Evolutionary conservation across 2,797 vertebrate species (phyloP).

Genomic region (Clarias platycephalus): DNA sequence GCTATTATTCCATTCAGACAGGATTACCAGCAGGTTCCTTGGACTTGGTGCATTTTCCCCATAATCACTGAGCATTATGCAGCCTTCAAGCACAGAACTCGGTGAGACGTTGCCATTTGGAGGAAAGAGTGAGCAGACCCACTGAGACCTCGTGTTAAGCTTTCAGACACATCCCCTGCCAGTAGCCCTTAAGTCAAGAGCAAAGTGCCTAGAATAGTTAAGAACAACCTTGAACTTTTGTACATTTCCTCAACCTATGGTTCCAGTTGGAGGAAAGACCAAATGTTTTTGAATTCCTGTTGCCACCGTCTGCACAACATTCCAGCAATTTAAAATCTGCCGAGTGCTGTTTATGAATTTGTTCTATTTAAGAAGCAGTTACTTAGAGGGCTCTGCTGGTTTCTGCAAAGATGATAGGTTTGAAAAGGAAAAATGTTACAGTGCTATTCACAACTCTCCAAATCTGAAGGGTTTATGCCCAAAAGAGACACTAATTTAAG

Average conservation of each 20-base stretch:
- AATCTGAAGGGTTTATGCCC: conserved; percentile 27
- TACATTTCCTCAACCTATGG: background rate
- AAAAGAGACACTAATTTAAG: conserved; percentile 41
- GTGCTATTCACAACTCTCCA: conserved; percentile 13
- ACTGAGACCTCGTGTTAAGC: conserved; percentile 15
- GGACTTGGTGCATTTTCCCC: conserved; percentile 1
- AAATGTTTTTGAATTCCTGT: conserved; percentile 42
- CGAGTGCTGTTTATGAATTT: conserved; percentile 67
- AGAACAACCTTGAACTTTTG: conserved; percentile 26
- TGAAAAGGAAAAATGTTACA: conserved; percentile 57
- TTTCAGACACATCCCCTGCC: conserved; percentile 12
- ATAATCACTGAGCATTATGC: conserved; percentile 25
- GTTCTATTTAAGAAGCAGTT: conserved; percentile 73
- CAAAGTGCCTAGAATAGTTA: background rate
- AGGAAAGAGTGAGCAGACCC: conserved; percentile 14
- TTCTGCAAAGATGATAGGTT: conserved; percentile 68
- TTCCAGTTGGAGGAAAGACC: conserved; percentile 11
- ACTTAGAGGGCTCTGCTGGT: conserved; percentile 65
- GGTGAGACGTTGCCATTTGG: conserved; percentile 19
- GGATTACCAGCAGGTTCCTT: conserved; percentile 30
- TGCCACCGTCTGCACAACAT: conserved; percentile 65
- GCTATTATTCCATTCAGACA: conserved; percentile 25
- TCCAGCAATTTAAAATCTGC: conserved; percentile 70
- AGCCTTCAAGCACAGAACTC: conserved; percentile 18
- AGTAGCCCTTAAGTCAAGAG: conserved; percentile 3